Conservation (phyloP, 2,888 invertebrate genomes). For the Seira musarum region DNA sequence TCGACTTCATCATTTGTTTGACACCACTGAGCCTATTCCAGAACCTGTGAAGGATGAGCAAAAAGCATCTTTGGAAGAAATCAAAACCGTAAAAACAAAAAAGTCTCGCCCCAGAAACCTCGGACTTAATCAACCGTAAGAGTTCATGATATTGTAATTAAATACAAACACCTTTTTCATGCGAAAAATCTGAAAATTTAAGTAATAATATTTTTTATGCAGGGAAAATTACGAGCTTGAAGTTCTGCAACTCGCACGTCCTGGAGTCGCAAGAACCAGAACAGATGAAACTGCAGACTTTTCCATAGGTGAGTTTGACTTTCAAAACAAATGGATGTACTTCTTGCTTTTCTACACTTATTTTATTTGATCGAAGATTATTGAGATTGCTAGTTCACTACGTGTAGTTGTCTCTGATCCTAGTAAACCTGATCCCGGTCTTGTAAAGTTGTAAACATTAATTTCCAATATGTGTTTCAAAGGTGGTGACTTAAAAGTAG, state of each 20-base stretch:
- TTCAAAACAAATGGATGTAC: not conserved
- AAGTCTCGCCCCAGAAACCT: slow-evolving; percentile 58
- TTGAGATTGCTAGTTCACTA: too few species aligned
- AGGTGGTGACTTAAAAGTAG: slow-evolving; percentile 87
- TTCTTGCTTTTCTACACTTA: too few species aligned
- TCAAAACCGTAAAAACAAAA: slow-evolving; percentile 53
- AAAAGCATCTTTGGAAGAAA: slow-evolving; percentile 49
- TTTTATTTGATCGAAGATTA: too few species aligned
- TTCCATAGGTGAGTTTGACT: slow-evolving; percentile 53
- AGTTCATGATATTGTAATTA: not conserved
- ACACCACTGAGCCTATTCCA: slow-evolving; percentile 89
- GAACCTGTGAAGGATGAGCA: slow-evolving; percentile 71
- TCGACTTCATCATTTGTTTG: slow-evolving; percentile 93
- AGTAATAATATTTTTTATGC: slow-evolving; percentile 67
- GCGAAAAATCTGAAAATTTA: not conserved
- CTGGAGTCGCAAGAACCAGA: slow-evolving; percentile 63
- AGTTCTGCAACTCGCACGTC: slow-evolving; percentile 74
- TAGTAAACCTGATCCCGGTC: too few species aligned
- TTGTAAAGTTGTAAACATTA: too few species aligned
- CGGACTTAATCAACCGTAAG: slow-evolving; percentile 60
- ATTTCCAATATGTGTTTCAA: slow-evolving; percentile 47
- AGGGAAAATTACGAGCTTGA: slow-evolving; percentile 89
- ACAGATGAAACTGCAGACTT: slow-evolving; percentile 45
- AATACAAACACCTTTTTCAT: slow-evolving; percentile 4
- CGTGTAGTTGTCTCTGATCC: too few species aligned